phyloP scores from a whole-genome alignment of 2,113 vertebrate species.

The Trachemys scripta region DNA sequence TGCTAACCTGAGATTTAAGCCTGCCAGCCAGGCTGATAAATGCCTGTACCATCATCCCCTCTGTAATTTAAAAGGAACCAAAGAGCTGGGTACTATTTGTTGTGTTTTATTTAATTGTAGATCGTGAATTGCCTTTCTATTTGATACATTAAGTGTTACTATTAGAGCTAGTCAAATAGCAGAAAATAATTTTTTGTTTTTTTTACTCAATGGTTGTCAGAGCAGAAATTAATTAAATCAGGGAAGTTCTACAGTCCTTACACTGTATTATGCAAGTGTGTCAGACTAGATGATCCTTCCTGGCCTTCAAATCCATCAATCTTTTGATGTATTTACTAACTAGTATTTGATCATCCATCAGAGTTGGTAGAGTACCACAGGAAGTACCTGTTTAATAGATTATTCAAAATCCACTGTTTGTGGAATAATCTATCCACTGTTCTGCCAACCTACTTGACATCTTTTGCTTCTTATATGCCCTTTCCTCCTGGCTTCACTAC shows the following conservation, averaged over 20 bases:
- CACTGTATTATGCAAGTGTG: background rate
- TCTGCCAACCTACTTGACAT: rapidly evolving
- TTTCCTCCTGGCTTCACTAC: background rate
- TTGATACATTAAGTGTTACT: background rate
- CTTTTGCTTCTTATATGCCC: rapidly evolving
- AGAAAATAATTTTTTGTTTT: background rate
- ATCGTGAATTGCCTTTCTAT: background rate
- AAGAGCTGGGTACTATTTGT: background rate
- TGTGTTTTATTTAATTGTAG: background rate
- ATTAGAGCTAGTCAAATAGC: background rate
- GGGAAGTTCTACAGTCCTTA: background rate
- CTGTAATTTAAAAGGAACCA: background rate
- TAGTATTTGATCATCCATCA: background rate
- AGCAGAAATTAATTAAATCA: background rate
- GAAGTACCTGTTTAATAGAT: background rate
- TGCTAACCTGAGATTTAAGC: background rate
- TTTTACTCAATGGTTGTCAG: background rate
- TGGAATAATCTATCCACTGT: background rate
- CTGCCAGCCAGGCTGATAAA: background rate
- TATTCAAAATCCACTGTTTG: background rate
- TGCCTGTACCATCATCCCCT: background rate
- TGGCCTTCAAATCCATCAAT: background rate
- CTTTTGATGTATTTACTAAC: background rate
- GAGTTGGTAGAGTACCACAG: background rate
- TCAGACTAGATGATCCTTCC: background rate